Evolutionary conservation across 2,797 vertebrate species (phyloP).

Genomic region (Falco cherrug): DNA sequence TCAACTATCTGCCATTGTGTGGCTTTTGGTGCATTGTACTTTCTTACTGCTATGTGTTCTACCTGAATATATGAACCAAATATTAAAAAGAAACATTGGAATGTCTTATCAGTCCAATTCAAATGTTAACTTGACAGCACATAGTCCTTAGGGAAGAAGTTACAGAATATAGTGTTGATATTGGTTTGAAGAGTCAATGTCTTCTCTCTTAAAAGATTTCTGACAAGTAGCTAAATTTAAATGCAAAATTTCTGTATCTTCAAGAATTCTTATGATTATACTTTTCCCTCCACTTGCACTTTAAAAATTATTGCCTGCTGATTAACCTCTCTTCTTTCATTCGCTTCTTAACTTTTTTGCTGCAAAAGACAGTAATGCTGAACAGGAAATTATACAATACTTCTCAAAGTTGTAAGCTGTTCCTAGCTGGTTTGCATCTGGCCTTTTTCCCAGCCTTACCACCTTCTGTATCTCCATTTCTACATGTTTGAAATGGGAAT

Average conservation of each 20-base stretch:
- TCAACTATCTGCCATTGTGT: not conserved
- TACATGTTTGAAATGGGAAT: not conserved
- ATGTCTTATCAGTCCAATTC: not conserved
- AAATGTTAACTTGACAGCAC: not conserved
- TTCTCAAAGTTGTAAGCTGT: not conserved
- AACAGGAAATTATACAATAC: no score
- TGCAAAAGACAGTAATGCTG: not conserved
- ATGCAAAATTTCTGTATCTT: not conserved
- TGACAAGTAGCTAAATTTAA: not conserved
- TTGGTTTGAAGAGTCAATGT: not conserved
- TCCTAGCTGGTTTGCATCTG: not conserved
- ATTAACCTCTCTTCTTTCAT: not conserved
- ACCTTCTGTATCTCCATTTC: not conserved
- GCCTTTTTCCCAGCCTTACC: not conserved
- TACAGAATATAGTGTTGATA: not conserved
- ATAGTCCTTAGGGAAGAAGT: not conserved
- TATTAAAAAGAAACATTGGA: not conserved
- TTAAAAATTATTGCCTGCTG: not conserved
- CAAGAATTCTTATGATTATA: not conserved
- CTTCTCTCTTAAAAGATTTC: not conserved
- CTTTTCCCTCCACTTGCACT: not conserved
- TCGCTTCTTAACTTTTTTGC: not conserved
- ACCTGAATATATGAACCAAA: not conserved
- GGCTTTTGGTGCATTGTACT: not conserved
- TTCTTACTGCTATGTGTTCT: not conserved